phyloP scores from a whole-genome alignment of 2,797 vertebrate genomes.

The Podarcis lilfordi region DNA sequence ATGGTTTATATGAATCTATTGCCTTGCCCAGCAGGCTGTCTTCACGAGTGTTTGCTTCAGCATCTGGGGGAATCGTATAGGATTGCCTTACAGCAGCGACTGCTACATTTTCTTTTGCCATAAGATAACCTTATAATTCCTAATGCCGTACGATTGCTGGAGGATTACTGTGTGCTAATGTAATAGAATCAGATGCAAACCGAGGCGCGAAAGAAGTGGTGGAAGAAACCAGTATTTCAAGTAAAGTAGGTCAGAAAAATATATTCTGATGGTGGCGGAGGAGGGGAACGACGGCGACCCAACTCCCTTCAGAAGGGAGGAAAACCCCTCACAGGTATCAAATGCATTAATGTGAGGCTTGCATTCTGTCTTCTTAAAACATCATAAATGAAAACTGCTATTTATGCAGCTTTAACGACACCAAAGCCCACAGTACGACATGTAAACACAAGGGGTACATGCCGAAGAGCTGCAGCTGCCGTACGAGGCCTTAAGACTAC shows the following conservation, averaged over 20 bases:
- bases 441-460: neutral
- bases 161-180: slow-evolving; percentile 54
- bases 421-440: neutral
- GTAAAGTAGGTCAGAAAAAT: slow-evolving; percentile 23
- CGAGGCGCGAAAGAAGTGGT: slow-evolving; percentile 29
- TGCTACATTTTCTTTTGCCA: neutral
- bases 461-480: neutral
- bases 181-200: slow-evolving; percentile 30
- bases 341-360: neutral
- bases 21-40: slow-evolving; percentile 6
- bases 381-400: neutral
- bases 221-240: slow-evolving; percentile 16
- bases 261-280: neutral
- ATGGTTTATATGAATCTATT: neutral
- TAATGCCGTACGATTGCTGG: slow-evolving; percentile 33
- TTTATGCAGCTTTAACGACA: neutral
- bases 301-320: neutral
- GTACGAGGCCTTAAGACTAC: neutral
- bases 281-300: no score
- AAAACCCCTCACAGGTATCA: neutral
- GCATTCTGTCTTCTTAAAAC: neutral
- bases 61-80: neutral
- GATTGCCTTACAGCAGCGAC: slow-evolving; percentile 31
- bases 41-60: slow-evolving; percentile 1
- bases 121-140: slow-evolving; percentile 51